Base-by-base conservation (phyloP, 2,113 vertebrate species). In the Nerophis ophidion region DNA sequence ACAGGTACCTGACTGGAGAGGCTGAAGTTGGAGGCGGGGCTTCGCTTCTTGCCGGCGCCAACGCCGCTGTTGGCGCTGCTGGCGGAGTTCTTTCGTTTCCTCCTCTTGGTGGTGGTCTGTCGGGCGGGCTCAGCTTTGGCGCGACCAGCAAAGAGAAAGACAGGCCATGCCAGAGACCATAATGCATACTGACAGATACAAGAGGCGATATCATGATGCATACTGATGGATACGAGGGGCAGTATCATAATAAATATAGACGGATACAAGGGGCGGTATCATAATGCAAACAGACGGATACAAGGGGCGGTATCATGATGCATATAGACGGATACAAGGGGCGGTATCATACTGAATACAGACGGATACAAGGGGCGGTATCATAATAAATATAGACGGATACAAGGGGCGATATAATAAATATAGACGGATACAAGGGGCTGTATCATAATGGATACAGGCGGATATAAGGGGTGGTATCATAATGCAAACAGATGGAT, bases 1-100 rank as follows among this genome's bases (percentile, higher is more conserved):
- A 99, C 97, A 98, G 97, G 97, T 97, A 98, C 96, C 96, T 99
- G 97, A 92, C 92, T 97, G 92, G 94, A 92, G 92, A 99, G 92
- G 88, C 90, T 98, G 91, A 98, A 93, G 92, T 90, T 98, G 67
- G 91, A 91, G 36, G 93, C 94, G 0, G 95, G 89, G 48, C 92
- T 91, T 84, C 96, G 96, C 74, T 98, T 99, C 92, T 98, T 98
- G 90, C 93, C 92, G 60, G 92, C 93, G 56, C 93, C 95, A 8
- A 91, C 91, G 61, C 92, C 94, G 88, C 93, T 98, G 87, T 97
- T 98, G 77, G 94, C 95, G 84, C 93, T 97, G 92, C 94, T 97
- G 48, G 94, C 95, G 0, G 97, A 99, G 82, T 98, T 98, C 95
- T 98, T 99, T 83, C 97, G 92, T 94, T 99, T 99, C 74, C 97